These are phyloP conservation scores for Camptogramma bilineatum DNA, from an alignment of 2,888 invertebrate genomes.

Conservation along the genomic window DNA sequence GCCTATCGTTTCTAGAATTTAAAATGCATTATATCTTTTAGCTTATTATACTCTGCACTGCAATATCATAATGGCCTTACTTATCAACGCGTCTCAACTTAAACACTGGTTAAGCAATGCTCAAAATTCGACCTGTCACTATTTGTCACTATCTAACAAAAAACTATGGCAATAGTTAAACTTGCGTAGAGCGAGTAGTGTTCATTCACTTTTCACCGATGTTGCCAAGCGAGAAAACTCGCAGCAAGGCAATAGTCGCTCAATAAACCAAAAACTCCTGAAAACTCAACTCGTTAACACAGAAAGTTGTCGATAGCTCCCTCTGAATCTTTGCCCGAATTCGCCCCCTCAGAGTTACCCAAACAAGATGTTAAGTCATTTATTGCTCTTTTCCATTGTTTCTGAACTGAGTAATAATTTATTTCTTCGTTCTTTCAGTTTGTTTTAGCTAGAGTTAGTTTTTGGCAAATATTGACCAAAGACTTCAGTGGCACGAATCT, in stretches of 20 bases:
- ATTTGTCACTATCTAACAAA: no score
- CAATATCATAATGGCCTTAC: no score
- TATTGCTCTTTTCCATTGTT: constrained; percentile 10
- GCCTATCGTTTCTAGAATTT: no score
- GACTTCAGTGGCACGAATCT: neutral
- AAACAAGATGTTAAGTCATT: constrained; percentile 10
- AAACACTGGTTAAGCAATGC: no score
- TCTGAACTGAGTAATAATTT: constrained; percentile 4
- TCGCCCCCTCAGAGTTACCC: neutral
- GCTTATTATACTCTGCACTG: no score
- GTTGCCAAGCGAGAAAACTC: neutral
- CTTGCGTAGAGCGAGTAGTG: no score
- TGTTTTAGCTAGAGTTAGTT: neutral
- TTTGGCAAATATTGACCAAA: neutral
- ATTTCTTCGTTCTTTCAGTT: neutral
- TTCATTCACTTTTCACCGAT: no score
- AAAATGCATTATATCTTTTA: no score
- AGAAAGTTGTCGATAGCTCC: constrained; percentile 11
- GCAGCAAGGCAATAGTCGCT: neutral
- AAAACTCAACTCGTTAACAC: neutral
- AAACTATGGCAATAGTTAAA: no score
- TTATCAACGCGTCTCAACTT: no score
- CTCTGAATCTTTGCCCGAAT: neutral
- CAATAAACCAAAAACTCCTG: neutral
- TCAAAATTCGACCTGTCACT: no score